phyloP scores from a whole-genome alignment of 1,140 invertebrate species.

The Thalassaphorura encarpata region DNA sequence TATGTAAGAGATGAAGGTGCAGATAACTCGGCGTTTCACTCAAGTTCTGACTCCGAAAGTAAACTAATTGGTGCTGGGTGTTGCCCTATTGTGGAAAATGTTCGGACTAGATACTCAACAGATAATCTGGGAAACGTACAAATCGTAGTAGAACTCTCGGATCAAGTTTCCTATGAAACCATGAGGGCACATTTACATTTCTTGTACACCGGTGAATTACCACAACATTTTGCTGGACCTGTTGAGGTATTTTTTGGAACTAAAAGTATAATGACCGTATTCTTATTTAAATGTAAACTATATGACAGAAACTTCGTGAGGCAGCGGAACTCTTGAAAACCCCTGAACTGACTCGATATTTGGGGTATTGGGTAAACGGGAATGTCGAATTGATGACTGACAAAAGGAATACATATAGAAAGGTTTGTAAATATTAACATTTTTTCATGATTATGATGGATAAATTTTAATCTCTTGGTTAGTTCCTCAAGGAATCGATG shows the following conservation, averaged over 20 bases:
- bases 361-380: too few relatives aligned
- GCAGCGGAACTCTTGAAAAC: too few relatives aligned
- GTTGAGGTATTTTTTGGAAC: too few relatives aligned
- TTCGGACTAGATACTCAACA: conserved; percentile 12
- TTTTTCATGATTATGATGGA: background rate
- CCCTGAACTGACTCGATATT: too few relatives aligned
- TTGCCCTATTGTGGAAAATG: conserved; percentile 14
- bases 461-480: background rate
- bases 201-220: conserved; percentile 31
- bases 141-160: conserved; percentile 24
- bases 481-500: conserved; percentile 34
- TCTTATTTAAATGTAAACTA: too few relatives aligned
- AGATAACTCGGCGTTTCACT: too few relatives aligned
- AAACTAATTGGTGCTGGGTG: background rate
- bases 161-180: conserved; percentile 23
- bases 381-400: too few relatives aligned
- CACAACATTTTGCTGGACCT: conserved; percentile 4
- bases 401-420: too few relatives aligned
- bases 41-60: background rate
- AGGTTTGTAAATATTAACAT: too few relatives aligned
- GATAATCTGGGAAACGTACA: conserved; percentile 20
- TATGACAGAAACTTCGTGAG: too few relatives aligned
- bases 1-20: background rate
- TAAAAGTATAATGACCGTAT: too few relatives aligned
- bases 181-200: conserved; percentile 23